Evolutionary conservation across 2,888 invertebrate species (phyloP).

Genomic region (Alsophila aescularia): DNA sequence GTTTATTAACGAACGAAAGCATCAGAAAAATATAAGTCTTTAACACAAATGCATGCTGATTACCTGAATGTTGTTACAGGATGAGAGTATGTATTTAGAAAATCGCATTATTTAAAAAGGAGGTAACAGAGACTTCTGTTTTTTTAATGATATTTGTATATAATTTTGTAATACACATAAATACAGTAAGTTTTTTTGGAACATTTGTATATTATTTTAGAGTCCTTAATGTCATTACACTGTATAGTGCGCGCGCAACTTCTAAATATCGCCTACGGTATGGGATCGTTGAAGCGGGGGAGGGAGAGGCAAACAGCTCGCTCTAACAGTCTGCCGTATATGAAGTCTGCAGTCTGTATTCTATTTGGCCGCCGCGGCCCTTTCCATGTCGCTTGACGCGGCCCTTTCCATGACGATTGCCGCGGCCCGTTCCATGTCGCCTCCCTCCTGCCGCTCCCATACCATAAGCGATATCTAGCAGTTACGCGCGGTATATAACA

Average conservation of each 20-base stretch:
- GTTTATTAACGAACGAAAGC: slow-evolving; percentile 6
- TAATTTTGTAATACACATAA: slow-evolving; percentile 40
- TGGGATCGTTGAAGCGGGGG: too few species aligned
- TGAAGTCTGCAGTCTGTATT: too few species aligned
- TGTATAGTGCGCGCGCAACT: too few species aligned
- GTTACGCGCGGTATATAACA: not conserved
- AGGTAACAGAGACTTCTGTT: slow-evolving; percentile 77
- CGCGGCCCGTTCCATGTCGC: too few species aligned
- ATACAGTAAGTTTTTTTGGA: slow-evolving; percentile 52
- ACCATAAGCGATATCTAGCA: too few species aligned
- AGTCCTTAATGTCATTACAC: slow-evolving; percentile 3
- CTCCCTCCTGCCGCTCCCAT: too few species aligned
- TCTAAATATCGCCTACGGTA: too few species aligned
- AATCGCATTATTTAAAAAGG: slow-evolving; percentile 69
- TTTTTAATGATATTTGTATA: slow-evolving; percentile 47
- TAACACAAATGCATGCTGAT: slow-evolving; percentile 18
- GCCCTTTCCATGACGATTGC: too few species aligned
- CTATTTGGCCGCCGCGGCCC: too few species aligned
- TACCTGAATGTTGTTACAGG: slow-evolving; percentile 63
- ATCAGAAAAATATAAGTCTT: slow-evolving; percentile 61
- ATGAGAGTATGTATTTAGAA: slow-evolving; percentile 70
- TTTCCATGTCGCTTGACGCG: too few species aligned
- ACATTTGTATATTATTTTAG: slow-evolving; percentile 53
- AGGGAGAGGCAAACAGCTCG: too few species aligned
- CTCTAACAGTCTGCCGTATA: too few species aligned